A percentile compares a stretch with the other conserved stretches of the same genome.
Evolutionary conservation across 2,113 vertebrate species (phyloP).

Genomic region (Falcunculus frontatus): DNA sequence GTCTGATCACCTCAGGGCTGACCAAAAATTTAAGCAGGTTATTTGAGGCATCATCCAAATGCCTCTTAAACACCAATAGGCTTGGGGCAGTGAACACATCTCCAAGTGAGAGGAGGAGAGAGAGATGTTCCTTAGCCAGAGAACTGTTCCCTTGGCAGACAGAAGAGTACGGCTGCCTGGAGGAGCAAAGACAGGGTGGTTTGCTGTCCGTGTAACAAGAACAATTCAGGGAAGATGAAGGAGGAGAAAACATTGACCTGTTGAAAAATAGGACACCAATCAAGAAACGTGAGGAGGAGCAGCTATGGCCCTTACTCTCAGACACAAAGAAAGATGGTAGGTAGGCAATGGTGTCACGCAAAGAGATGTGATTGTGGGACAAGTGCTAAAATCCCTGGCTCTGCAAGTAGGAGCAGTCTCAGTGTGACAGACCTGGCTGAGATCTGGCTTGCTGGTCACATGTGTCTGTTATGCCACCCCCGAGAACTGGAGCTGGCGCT

Average conservation of each 20-base stretch:
- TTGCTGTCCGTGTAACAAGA: neutral
- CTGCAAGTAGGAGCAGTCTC: neutral
- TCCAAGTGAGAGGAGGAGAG: neutral
- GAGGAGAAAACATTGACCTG: neutral
- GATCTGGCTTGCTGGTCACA: neutral
- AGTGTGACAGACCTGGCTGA: neutral
- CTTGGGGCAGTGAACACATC: neutral
- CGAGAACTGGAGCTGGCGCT: neutral
- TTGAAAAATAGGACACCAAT: neutral
- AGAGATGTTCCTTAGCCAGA: neutral
- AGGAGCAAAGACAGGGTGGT: neutral
- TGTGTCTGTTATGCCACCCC: fast-evolving
- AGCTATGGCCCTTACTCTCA: neutral
- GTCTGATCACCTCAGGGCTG: neutral
- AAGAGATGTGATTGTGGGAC: neutral
- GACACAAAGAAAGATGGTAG: neutral
- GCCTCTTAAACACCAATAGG: neutral
- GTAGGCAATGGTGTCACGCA: neutral
- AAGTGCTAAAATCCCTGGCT: neutral
- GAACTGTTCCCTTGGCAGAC: fast-evolving
- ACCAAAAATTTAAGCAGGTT: neutral
- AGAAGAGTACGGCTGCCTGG: neutral
- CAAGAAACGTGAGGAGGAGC: fast-evolving
- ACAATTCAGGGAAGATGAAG: neutral
- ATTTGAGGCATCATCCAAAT: neutral